These are phyloP conservation scores for Cabera pusaria DNA, from an alignment of 2,888 invertebrate genomes.

Conservation along the genomic window DNA sequence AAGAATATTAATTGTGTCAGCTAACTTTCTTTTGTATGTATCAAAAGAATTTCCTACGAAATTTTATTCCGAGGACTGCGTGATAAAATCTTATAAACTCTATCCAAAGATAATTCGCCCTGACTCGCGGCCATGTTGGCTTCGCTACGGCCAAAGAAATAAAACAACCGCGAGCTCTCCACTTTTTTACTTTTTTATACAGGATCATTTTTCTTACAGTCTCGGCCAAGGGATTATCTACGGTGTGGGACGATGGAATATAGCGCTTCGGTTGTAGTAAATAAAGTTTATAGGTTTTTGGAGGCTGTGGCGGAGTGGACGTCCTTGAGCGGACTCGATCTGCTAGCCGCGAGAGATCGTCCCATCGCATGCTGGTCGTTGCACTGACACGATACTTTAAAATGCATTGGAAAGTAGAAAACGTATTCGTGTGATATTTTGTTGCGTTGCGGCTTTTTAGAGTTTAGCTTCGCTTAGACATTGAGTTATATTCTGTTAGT, in stretches of 20 bases:
- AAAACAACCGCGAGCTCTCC: constrained; percentile 73
- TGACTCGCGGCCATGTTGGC: constrained; percentile 75
- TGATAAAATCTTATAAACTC: constrained; percentile 61
- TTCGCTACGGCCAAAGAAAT: constrained; percentile 69
- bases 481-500: no score
- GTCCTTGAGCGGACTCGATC: constrained; percentile 83
- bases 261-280: constrained; percentile 35
- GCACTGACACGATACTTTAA: constrained; percentile 78
- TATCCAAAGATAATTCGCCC: constrained; percentile 73
- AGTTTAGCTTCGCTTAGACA: no score
- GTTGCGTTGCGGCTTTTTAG: no score
- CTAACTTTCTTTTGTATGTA: no score
- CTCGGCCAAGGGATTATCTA: constrained; percentile 64
- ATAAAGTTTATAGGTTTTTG: constrained; percentile 48
- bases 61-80: no score
- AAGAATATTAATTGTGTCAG: no score
- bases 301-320: constrained; percentile 69
- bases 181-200: constrained; percentile 76
- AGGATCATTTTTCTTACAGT: constrained; percentile 82
- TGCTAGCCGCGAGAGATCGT: constrained; percentile 80
- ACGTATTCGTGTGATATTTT: constrained; percentile 61
- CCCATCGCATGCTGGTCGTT: constrained; percentile 79
- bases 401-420: constrained; percentile 82
- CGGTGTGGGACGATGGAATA: constrained; percentile 38
- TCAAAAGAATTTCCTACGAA: no score